Evolutionary conservation across 2,888 invertebrate genomes (phyloP), one percentile per base, ranked within the genome.

Genomic region (Phania funesta): DNA sequence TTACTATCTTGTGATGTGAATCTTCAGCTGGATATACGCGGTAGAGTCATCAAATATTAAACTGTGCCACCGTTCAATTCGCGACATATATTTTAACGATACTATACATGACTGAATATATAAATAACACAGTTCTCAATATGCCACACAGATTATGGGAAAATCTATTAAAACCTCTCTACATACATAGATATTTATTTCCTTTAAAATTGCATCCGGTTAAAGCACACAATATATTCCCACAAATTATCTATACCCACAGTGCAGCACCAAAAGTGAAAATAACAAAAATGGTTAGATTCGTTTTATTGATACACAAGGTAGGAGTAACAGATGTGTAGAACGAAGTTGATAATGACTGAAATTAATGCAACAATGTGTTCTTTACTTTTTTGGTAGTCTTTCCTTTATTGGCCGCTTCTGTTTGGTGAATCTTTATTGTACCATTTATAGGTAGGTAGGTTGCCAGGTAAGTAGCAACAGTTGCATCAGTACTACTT

Each of bases 301-400:
- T 48, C n/a, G 9, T 58, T 22, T 26, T 58, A 26, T 52, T 26
- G 44, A 46, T n/a, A 64, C 35, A 6, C 18, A 46, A 29, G 52
- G 16, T 8, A 24, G 22, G 1, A 35, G 44, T 50, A 62, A 20
- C n/a, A 35, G 50, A 50, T 52, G 1, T 24, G 32, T 11, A 35
- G 24, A 65, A 46, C 35, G 18, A 35, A 71, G 50, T 67, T 52
- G 50, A 58, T 79, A 35, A 50, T 64, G 64, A 41, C 64, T 78
- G 71, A 52, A 67, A 67, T 79, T 71, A 50, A 26, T 20, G 50
- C 75, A 76, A 67, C 48, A 16, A 48, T 58, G 48, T 71, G 35
- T 46, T 48, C 18, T 48, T 50, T 48, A 32, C 16, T 64, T 56
- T 32, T 64, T 56, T 32, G 32, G 4, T 5, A 3, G 1, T 32